These are phyloP conservation scores for Metopia argyrocephala DNA, from an alignment of 2,888 invertebrate genomes.

Conservation along the genomic window DNA sequence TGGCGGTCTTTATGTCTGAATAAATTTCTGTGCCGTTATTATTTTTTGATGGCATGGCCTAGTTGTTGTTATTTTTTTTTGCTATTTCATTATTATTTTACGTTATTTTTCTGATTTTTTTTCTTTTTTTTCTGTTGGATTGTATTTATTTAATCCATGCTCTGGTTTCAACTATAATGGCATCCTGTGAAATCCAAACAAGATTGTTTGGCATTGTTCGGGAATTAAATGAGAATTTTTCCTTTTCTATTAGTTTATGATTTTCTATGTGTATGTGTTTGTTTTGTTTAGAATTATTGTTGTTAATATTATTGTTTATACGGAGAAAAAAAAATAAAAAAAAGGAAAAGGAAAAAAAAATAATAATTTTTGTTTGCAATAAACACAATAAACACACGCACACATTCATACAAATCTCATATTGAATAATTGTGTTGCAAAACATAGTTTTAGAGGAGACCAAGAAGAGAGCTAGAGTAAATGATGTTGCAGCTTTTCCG, in stretches of 20 bases:
- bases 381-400: slow-evolving; percentile 1
- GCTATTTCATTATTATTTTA: slow-evolving; percentile 36
- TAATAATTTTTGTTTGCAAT: slow-evolving; percentile 15
- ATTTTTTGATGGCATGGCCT: neutral
- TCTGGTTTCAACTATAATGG: slow-evolving; percentile 43
- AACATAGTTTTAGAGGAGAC: neutral
- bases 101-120: neutral
- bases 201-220: slow-evolving; percentile 48
- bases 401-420: neutral
- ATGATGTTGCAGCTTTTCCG: slow-evolving; percentile 39
- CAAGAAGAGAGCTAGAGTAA: neutral
- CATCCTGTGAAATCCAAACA: slow-evolving; percentile 61
- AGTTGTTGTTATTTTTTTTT: slow-evolving; percentile 19
- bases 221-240: slow-evolving; percentile 53
- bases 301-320: slow-evolving; percentile 26
- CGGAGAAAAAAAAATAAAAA: neutral
- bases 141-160: slow-evolving; percentile 60
- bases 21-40: slow-evolving; percentile 20
- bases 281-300: slow-evolving; percentile 25
- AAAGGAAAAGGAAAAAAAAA: too few species aligned
- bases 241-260: too few species aligned
- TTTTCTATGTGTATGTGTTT: neutral
- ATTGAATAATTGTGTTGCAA: neutral
- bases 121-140: slow-evolving; percentile 25
- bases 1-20: slow-evolving; percentile 24